phyloP scores from a whole-genome alignment of 2,888 invertebrate species.

The Laothoe populi region DNA sequence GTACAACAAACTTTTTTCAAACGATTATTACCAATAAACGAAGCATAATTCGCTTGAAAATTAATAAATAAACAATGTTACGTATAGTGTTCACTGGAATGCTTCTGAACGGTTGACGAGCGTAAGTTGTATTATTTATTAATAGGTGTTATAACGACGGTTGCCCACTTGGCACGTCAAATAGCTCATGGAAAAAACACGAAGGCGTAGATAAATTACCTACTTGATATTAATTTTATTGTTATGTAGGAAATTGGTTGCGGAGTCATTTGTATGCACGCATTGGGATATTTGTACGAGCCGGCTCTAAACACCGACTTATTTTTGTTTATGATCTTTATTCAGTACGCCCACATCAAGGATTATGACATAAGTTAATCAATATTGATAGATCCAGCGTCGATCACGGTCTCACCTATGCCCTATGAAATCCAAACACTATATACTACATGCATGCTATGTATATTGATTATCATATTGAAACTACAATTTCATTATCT shows the following conservation, averaged over 20 bases:
- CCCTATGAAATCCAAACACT: constrained; percentile 69
- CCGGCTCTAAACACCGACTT: constrained; percentile 35
- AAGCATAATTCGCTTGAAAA: not conserved
- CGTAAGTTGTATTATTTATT: not conserved
- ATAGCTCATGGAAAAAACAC: constrained; percentile 1
- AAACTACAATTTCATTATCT: constrained; percentile 50
- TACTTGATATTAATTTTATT: constrained; percentile 63
- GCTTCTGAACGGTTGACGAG: not conserved
- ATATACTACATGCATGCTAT: constrained; percentile 64
- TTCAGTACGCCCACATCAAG: constrained; percentile 30
- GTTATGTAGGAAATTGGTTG: constrained; percentile 45
- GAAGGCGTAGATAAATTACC: constrained; percentile 39
- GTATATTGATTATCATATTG: constrained; percentile 49
- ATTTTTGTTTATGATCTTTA: constrained; percentile 37
- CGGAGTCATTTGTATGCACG: constrained; percentile 55
- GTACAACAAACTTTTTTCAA: not conserved
- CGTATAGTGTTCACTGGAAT: not conserved
- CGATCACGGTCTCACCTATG: constrained; percentile 66
- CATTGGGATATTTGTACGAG: constrained; percentile 43
- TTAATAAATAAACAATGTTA: not conserved
- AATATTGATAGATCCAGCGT: constrained; percentile 34
- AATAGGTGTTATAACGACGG: not conserved
- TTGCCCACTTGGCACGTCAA: not conserved
- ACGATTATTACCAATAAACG: not conserved
- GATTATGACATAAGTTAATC: constrained; percentile 10